phyloP scores from a whole-genome alignment of 2,113 vertebrate genomes.

The Chlorodrepanis virens region DNA sequence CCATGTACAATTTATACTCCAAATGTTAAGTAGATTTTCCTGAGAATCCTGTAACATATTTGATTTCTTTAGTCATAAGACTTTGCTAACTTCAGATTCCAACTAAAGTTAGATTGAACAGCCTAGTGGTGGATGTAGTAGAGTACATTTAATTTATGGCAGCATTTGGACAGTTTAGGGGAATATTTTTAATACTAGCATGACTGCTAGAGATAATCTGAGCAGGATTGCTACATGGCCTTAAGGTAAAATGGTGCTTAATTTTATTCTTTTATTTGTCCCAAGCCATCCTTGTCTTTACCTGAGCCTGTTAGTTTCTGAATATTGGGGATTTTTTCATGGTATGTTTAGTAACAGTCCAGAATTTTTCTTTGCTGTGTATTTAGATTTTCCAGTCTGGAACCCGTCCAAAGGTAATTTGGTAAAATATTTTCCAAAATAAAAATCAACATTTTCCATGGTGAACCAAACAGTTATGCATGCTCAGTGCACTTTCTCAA shows the following conservation, averaged over 20 bases:
- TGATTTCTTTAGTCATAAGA: background rate
- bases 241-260: background rate
- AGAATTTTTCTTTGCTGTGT: background rate
- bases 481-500: background rate
- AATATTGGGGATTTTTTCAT: background rate
- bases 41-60: background rate
- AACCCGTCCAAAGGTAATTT: background rate
- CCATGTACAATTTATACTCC: background rate
- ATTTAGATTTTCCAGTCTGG: background rate
- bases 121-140: background rate
- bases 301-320: background rate
- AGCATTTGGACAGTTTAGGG: background rate
- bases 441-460: background rate
- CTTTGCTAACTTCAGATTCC: background rate
- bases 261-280: background rate
- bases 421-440: background rate
- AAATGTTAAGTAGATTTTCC: background rate
- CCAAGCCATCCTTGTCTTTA: background rate
- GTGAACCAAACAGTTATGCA: background rate
- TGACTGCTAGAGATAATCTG: background rate
- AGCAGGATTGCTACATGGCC: background rate
- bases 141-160: background rate
- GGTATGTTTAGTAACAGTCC: background rate
- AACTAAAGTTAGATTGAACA: background rate
- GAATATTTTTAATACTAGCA: background rate